These are phyloP conservation scores for Nyctibius grandis DNA, from an alignment of 2,797 vertebrate species.

Conservation along the genomic window DNA sequence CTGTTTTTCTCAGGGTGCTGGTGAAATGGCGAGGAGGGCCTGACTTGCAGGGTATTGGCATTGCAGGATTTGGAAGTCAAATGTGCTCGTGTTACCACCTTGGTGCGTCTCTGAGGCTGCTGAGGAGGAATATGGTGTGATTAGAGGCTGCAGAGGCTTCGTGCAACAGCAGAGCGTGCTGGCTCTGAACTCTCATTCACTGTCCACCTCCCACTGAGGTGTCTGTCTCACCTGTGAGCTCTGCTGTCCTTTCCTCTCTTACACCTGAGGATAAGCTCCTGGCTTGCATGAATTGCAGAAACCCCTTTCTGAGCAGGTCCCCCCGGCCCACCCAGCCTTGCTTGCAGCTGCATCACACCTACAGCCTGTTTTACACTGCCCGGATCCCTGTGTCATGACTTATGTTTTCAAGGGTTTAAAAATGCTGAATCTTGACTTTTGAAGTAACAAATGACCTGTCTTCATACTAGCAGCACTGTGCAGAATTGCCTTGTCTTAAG, in stretches of 20 bases:
- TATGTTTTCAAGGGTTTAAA: background rate
- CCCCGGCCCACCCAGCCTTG: background rate
- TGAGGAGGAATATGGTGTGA: background rate
- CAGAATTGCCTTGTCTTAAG: background rate
- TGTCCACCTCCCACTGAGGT: background rate
- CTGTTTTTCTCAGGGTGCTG: background rate
- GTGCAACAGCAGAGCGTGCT: rapidly evolving
- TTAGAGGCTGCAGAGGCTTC: background rate
- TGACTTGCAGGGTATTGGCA: rapidly evolving
- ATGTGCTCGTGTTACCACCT: rapidly evolving
- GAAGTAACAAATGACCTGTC: background rate
- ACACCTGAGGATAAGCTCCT: background rate
- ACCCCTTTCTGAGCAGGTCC: background rate
- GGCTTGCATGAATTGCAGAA: rapidly evolving
- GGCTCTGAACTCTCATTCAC: background rate
- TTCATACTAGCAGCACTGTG: background rate
- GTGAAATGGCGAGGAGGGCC: background rate
- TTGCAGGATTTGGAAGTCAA: background rate
- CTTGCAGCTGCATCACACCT: background rate
- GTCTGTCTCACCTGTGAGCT: background rate
- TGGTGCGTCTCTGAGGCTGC: background rate
- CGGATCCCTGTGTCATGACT: background rate
- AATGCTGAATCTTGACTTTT: background rate
- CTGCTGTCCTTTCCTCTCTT: background rate
- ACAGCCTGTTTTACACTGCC: background rate